Conservation (phyloP, 2,797 vertebrate species). For the Propithecus perrieri region DNA sequence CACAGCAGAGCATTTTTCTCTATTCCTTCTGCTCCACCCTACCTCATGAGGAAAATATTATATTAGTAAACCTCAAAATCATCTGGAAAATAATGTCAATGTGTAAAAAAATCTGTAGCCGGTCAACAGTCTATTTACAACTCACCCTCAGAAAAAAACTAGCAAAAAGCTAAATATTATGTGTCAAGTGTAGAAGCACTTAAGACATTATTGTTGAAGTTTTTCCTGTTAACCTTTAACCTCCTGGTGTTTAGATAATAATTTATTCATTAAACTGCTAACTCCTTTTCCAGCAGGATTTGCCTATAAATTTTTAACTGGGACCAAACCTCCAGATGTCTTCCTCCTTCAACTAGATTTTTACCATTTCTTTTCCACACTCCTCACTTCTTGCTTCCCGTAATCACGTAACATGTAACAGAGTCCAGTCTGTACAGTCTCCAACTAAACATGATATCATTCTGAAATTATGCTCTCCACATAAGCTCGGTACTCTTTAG, state of each 20-base stretch:
- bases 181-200: conserved; percentile 5
- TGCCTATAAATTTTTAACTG: conserved; percentile 66
- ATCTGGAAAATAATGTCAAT: conserved; percentile 20
- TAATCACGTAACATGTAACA: neutral
- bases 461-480: neutral
- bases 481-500: neutral
- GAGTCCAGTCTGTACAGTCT: neutral
- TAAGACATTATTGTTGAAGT: conserved; percentile 33
- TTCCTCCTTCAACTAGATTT: neutral
- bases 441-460: neutral
- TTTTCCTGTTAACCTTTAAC: conserved; percentile 46
- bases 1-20: neutral
- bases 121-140: neutral
- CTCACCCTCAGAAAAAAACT: neutral
- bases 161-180: neutral
- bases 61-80: conserved; percentile 25
- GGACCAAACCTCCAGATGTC: conserved; percentile 21
- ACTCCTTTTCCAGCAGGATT: conserved; percentile 65
- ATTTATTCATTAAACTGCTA: conserved; percentile 69
- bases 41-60: neutral
- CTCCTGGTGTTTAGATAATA: conserved; percentile 62
- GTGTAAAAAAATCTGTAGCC: neutral
- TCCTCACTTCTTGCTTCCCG: neutral
- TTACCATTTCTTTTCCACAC: neutral
- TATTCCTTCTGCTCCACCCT: neutral